Evolutionary conservation across 2,888 invertebrate genomes (phyloP), one percentile per base, ranked within the genome.

Genomic region (Dendrolimus pini): DNA sequence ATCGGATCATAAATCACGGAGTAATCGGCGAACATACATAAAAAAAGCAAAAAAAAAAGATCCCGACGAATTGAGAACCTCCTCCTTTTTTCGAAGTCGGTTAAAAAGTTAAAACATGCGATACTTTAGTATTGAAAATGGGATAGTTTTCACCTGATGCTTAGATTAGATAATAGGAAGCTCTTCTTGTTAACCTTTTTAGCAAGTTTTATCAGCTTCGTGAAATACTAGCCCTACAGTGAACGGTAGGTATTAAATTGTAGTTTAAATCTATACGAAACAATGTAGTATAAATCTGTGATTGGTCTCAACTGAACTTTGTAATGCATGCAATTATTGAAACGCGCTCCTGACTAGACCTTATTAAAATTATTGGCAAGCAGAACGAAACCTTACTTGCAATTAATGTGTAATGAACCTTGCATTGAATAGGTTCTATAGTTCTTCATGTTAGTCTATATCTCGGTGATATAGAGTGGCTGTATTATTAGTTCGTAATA

Each of bases 281-380:
- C 82, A 81, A 82, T 79, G 72, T 74, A 71, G 65, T 70, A 82
- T 78, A 77, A 82, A 77, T 81, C 72, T 70, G 54, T 69, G 70
- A 81, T 83, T 82, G 72, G 82, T 77, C 74, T 75, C 78, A 80
- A 70, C 65, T 80, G 78, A 78, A 80, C 77, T 75, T 74, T 75
- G 72, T 70, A 73, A 75, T 73, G 69, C 47, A 47, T 12, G 75
- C 70, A 75, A 78, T 81, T 77, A 76, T 71, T 71, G 65, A 61
- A 62, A 65, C 66, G 65, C 67, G 79, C 80, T 82, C 67, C 83
- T 75, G 77, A 59, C 58, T 57, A n/a, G 52, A 14, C 57, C 55
- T 56, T 62, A 61, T 64, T 59, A 59, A 59, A 64, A 60, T 60
- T 62, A 60, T 53, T 56, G 47, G 47, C 47, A 47, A 47, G 47